phyloP scores from a whole-genome alignment of 2,113 vertebrate species.

The Oceanodroma tethys region DNA sequence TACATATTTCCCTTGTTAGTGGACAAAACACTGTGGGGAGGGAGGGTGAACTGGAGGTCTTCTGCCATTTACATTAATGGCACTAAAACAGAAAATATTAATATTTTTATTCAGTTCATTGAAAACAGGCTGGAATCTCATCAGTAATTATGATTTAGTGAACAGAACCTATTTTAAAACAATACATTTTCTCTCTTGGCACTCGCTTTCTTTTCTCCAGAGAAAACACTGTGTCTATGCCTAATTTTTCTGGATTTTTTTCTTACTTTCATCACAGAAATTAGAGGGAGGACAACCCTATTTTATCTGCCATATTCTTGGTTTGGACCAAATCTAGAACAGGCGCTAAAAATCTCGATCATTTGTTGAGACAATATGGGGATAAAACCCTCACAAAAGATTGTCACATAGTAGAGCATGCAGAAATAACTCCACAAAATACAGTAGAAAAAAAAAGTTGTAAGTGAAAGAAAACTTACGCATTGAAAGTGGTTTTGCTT shows the following conservation, averaged over 20 bases:
- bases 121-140: not conserved
- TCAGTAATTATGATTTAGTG: not conserved
- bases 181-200: not conserved
- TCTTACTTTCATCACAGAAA: not conserved
- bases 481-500: not conserved
- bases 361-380: not conserved
- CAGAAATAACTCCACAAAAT: not conserved
- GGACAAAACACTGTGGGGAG: not conserved
- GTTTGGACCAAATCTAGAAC: not conserved
- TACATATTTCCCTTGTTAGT: not conserved
- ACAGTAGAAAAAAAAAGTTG: not conserved
- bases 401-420: not conserved
- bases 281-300: not conserved
- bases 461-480: not conserved
- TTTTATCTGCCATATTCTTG: not conserved
- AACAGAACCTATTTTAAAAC: not conserved
- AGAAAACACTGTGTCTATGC: not conserved
- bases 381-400: not conserved
- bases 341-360: not conserved
- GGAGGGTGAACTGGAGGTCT: not conserved
- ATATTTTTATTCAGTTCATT: not conserved
- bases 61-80: not conserved
- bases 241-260: not conserved
- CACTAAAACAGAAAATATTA: not conserved
- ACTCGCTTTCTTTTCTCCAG: not conserved